These are phyloP conservation scores for Ctenopoma multispine DNA, from an alignment of 2,797 vertebrate species.

Conservation along the genomic window DNA sequence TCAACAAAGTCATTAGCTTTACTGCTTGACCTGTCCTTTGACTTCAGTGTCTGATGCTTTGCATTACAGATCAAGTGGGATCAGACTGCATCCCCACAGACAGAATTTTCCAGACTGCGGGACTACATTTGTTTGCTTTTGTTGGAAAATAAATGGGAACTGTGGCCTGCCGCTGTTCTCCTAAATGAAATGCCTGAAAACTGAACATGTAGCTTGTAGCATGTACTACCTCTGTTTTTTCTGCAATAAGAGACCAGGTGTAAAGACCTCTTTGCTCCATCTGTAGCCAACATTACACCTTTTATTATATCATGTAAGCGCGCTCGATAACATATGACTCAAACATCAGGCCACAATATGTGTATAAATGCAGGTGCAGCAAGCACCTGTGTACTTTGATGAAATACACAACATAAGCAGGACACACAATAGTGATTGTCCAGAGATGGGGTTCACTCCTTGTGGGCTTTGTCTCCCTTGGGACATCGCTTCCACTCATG, in stretches of 20 bases:
- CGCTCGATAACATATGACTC: conserved; percentile 10
- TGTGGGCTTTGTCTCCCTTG: conserved; percentile 57
- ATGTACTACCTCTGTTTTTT: neutral
- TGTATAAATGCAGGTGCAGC: conserved; percentile 5
- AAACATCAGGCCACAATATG: conserved; percentile 9
- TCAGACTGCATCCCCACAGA: conserved; percentile 1
- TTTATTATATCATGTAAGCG: conserved; percentile 9
- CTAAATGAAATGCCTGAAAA: too few species aligned
- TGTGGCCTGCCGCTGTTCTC: neutral
- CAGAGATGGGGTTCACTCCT: conserved; percentile 28
- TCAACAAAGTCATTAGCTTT: neutral
- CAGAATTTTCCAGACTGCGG: conserved; percentile 2
- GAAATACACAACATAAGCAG: conserved; percentile 18
- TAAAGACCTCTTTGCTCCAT: neutral
- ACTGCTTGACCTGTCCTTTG: neutral
- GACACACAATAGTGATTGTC: conserved; percentile 12
- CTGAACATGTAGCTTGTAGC: too few species aligned
- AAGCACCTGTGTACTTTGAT: conserved; percentile 39
- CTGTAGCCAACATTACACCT: conserved; percentile 13
- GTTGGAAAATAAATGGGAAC: neutral
- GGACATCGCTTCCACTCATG: conserved; percentile 46
- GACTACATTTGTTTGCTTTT: neutral
- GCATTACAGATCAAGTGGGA: conserved; percentile 3
- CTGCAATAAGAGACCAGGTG: conserved; percentile 8
- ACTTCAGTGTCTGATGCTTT: neutral